Base-by-base conservation (phyloP, 2,888 invertebrate species). In the Leuctra nigra region DNA sequence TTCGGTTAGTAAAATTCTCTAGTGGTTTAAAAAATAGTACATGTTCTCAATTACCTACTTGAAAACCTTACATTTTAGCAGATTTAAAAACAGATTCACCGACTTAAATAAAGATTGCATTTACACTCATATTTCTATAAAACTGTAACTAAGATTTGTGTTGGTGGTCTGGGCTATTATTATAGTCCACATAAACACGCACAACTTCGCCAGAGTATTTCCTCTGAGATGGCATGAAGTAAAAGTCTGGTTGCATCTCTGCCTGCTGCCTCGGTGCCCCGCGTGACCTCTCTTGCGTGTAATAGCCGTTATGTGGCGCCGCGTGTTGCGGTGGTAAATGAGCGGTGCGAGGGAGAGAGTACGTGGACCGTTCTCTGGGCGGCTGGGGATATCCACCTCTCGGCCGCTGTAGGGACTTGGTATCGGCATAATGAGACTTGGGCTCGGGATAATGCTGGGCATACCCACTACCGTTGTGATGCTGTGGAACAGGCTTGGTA, bases 151-250 rank as follows among this genome's bases (percentile, higher is more conserved):
- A 29, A 29, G 29, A 44, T 23, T 44, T 44, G 16, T 39, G 39
- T 3, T 20, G 18, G 44, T 23, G 18, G 20, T 20, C 20, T n/a
- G 20, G 44, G n/a, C 13, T 23, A 13, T 84, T 86, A 68, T 85
- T 86, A 68, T 88, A 87, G 70, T 87, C 88, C 33, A 90, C 89
- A 70, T 86, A 90, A 38, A 90, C 89, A 65, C 89, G 76, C 55
- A 90, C 87, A 25, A 88, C 86, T 77, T 93, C 92, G 64, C 93
- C 93, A 67, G 92, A 91, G 73, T 93, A 92, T 73, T 93, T 92
- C 61, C 94, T 75, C 70, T 94, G 94, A 61, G 91, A 91, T 46
- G 93, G 93, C 92, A 94, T 93, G 72, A 93, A 94, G 74, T 94
- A 94, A 74, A 93, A 93, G 74, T 94, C 93, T 0, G 92, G 87